Base-by-base conservation (phyloP, 2,113 vertebrate species). In the Sturnira hondurensis region DNA sequence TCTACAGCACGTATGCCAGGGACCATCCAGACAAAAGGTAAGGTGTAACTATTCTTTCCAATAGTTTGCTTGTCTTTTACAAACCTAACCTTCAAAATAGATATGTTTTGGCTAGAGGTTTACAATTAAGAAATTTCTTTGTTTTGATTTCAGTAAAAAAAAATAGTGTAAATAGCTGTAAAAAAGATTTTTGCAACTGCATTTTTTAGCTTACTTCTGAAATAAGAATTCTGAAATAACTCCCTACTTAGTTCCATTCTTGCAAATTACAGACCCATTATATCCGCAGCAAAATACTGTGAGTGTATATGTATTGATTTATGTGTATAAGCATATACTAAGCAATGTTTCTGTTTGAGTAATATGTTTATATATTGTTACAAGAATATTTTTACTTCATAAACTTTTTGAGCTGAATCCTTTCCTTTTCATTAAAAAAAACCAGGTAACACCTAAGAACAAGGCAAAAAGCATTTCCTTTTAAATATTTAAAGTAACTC, bases 21-120 rank as follows among this genome's bases (percentile, higher is more conserved):
- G 19, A 96, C 33, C 26, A 95, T 45, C 45, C 83, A 94, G 41
- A 93, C 36, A 91, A 96, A 96, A 97, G 86, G 93, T 96, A 96
- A 95, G 26, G 19, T 71, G 45, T 31, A 73, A 76, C 9, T 84
- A 88, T 36, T 93, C 33, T 76, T 89, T 92, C 7, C 22, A 96
- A 73, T 38, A 74, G 3, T 95, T 85, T 83, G 3, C 19, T 89
- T 87, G 14, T 71, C 74, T 73, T 76, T 96, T 45, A 92, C 2
- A 94, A 95, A 87, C 14, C 13, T 77, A 63, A 85, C 56, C 14
- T 96, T 93, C 52, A 45, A 92, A 94, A 74, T 47, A 31, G 43
- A 13, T 93, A 65, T 86, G 24, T 45, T 87, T 87, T 92, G n/a
- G 15, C 33, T 65, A 95, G 11, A 65, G 31, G 36, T 76, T 96